Evolutionary conservation across 2,113 vertebrate species (phyloP), one percentile per base, ranked within the genome.

Genomic region (Brachionichthys hirsutus): DNA sequence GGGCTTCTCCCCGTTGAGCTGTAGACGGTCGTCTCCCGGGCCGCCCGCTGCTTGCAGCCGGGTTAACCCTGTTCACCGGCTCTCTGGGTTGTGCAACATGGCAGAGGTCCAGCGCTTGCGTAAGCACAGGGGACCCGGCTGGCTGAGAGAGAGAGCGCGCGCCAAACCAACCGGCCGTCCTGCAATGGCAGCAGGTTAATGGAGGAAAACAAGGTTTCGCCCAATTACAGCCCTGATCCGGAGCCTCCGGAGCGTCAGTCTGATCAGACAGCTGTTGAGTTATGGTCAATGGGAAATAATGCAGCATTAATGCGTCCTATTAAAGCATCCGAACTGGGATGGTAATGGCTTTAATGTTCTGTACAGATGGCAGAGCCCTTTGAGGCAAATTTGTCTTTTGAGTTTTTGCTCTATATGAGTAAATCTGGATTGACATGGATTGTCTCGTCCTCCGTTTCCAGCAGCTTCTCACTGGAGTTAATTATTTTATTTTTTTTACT

Each of bases 101-200:
- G 71, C 81, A 59, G 24, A 36, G 47, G 60, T 70, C 84, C 86
- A 87, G 75, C 52, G 12, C 81, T 91, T 91, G 87, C 75, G 85
- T 66, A 89, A 87, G 66, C 64, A 46, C 62, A 49, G 59, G 46
- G 82, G 71, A 57, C 64, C 69, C 67, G 62, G 50, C 78, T 62
- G 67, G 41, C 65, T 75, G 57, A 82, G 71, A 65, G 80, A 57
- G 70, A n/a, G n/a, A n/a, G n/a, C n/a, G n/a, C n/a, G n/a, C 67
- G n/a, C 67, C 62, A 75, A 72, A 70, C 77, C 77, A 72, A 44
- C 65, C 65, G 67, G 70, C 80, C 67, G 70, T 67, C 54, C 59
- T 50, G 73, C 68, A 54, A 58, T 63, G 70, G 69, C 41, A 44
- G 8, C 18, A 5, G 20, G 45, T 81, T 69, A 67, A 64, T 70